These are phyloP conservation scores for Falco novaeseelandiae DNA, from an alignment of 2,797 vertebrate genomes.

Conservation along the genomic window DNA sequence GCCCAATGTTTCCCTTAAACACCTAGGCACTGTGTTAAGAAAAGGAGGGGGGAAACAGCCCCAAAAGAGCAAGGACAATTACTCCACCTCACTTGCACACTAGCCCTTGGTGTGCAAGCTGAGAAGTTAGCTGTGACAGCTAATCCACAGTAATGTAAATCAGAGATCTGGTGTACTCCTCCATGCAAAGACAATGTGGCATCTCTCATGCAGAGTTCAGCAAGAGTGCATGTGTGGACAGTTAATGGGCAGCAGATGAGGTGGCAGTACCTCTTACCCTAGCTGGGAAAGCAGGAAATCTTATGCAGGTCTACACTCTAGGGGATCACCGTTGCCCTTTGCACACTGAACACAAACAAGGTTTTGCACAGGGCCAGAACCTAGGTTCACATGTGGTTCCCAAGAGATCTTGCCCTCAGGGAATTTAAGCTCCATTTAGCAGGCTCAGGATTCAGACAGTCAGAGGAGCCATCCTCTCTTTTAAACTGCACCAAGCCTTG, in stretches of 20 bases:
- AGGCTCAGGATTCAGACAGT: not conserved
- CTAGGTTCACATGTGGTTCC: not conserved
- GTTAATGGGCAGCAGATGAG: not conserved
- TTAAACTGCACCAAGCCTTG: not conserved
- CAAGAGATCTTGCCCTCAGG: not conserved
- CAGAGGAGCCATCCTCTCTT: not conserved
- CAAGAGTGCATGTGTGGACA: not conserved
- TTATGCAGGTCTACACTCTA: not conserved
- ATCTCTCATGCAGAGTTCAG: not conserved
- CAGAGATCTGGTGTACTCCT: not conserved
- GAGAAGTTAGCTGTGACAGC: not conserved
- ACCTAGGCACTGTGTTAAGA: not conserved
- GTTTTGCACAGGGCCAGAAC: not conserved
- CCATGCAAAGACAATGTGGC: not conserved
- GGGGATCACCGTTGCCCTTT: not conserved
- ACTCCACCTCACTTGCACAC: not conserved
- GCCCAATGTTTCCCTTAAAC: not conserved
- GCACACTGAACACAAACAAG: not conserved
- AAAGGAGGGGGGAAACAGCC: not conserved
- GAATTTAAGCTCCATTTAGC: not conserved
- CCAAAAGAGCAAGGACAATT: not conserved
- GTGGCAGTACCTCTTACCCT: not conserved
- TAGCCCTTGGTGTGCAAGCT: not conserved
- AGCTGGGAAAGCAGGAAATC: not conserved
- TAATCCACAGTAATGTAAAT: not conserved